Evolutionary conservation across 2,797 vertebrate species (phyloP), one percentile per base, ranked within the genome.

Genomic region (Peromyscus attwateri): DNA sequence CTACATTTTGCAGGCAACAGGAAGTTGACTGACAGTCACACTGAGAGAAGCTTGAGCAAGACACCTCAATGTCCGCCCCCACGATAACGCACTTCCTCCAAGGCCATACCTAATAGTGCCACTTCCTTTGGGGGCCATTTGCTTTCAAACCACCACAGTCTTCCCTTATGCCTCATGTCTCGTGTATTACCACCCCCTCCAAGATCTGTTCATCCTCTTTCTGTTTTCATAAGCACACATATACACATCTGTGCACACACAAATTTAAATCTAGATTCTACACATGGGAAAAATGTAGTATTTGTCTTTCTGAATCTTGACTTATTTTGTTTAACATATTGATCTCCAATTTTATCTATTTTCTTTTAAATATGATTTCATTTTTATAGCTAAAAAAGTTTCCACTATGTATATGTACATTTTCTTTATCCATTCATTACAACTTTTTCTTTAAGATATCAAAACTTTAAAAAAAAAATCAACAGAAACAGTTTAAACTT

Each of bases 361-460:
- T 89, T 89, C 49, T 27, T 62, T 57, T 31, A 76, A 76, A 75
- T 75, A 34, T 88, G 19, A 88, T 60, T 75, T 89, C 9, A 43
- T 89, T 89, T 88, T 89, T 89, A 62, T 43, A 43, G 52, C 55
- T 76, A 71, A 89, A 89, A 89, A 6, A 60, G 3, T 29, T 46
- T 43, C n/a, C 34, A 34, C 37, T 40, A 11, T n/a, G 6, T 52
- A n/a, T 87, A n/a, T 68, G 40, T n/a, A 29, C n/a, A 12, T 87
- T 88, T 89, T 73, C 37, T 34, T 89, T 76, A 76, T 46, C 31
- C 37, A 46, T 34, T 46, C 29, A 62, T 76, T 60, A 70, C 43
- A 94, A 94, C 46, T 37, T 95, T 87, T 87, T 14, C 66, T 73
- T 79, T 52, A 94, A 94, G 46, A 92, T 93, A 82, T 95, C 52